Evolutionary conservation across 1,140 invertebrate species (phyloP), one percentile per base, ranked within the genome.

Genomic region (Hermetia illucens): DNA sequence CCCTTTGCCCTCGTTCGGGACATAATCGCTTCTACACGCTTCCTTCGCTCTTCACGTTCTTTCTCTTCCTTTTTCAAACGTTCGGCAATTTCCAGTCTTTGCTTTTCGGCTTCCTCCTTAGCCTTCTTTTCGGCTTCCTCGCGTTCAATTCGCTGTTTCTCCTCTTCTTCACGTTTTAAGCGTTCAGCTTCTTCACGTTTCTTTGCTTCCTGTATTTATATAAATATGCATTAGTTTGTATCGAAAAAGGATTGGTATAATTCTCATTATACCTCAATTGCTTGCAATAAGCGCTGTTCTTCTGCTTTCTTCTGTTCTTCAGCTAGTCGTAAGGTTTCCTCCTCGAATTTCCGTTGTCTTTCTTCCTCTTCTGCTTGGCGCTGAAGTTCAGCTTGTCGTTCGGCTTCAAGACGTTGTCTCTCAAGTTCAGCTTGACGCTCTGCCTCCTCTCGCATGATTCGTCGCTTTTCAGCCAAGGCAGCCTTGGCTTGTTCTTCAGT

Each of bases 401-500:
- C 72, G 10, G 71, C 72, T 57, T 84, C 78, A 42, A 77, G 74
- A 54, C 81, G 68, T 53, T 76, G 75, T 42, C 82, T 66, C 61
- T 88, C 83, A 18, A 80, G 59, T 63, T 89, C 85, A 10, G 82
- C 82, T 66, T 87, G 81, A 41, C 79, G 62, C 69, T 90, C 86
- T 30, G 82, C 79, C 61, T 89, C 82, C 64, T 90, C 85, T 24
- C 86, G 61, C 20, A 84, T 85, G 30, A 86, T 64, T 44, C 82
- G 66, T 48, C 87, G 66, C 47, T 84, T 72, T 66, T 90, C 87
- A 4, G 87, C 86, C 27, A 92, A 62, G 21, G 85, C 85, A 19
- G 85, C 85, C 64, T 88, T 90, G 13, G 86, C 86, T 65, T 89
- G 77, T 61, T 86, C 85, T 63, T 89, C 86, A 2, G 85, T 88